Evolutionary conservation across 2,797 vertebrate species (phyloP), one percentile per base, ranked within the genome.

Genomic region (Tadarida brasiliensis): DNA sequence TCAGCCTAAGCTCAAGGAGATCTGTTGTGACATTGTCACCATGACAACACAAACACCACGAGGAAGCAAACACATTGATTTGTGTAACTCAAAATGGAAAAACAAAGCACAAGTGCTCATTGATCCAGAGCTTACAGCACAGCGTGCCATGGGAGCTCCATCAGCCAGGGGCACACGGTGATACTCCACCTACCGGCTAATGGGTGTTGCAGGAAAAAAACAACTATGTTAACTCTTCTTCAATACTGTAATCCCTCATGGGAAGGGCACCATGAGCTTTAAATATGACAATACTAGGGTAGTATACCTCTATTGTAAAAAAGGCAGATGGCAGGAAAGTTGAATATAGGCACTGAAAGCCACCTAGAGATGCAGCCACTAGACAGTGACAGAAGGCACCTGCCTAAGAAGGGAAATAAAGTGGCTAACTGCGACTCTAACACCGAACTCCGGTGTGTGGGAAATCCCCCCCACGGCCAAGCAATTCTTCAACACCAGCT

Each of bases 391-490:
- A 90, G 56, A 77, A 90, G 49, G 24, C 51, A 8, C n/a, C 5
- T 56, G 56, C n/a, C 74, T 63, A 15, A 54, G 33, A 61, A 90
- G 77, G 17, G 24, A n/a, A 0, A 0, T 7, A 22, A 26, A 3
- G 10, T 7, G n/a, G 35, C 49, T 68, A n/a, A 59, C 35, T 63
- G 19, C 0, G 2, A 65, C 26, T 65, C 85, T 59, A 67, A 81
- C 9, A 59, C 39, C 59, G 51, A 70, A 67, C n/a, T 49, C 83
- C 67, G 67, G 7, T 4, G 5, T 51, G 54, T 16, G 59, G 11
- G n/a, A 51, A 0, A 11, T 15, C 2, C 30, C 11, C n/a, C 3
- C 0, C 9, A 19, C 0, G 1, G 7, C 33, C 47, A 33, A 70
- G 26, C 59, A 26, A 19, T 57, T 94, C 24, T 84, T 56, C 26